Conservation (phyloP, 2,113 vertebrate species). For the Rhipidura dahli region DNA sequence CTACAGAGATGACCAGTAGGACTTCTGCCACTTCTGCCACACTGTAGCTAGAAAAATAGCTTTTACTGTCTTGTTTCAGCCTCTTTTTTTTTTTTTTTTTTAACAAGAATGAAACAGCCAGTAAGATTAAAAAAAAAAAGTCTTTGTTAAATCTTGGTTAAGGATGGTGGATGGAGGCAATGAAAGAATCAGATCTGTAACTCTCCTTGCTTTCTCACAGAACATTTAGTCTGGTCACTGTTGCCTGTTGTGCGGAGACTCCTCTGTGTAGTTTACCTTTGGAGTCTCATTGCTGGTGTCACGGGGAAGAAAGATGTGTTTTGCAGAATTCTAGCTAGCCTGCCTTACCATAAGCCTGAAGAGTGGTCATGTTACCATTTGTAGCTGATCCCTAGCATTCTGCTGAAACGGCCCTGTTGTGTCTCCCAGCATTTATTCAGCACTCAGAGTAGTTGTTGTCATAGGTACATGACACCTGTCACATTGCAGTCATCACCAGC, state of each 20-base stretch:
- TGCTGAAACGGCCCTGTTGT: not conserved
- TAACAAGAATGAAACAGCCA: not conserved
- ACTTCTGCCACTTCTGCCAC: not conserved
- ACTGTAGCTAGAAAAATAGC: not conserved
- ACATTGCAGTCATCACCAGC: not conserved
- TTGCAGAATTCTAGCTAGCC: not conserved
- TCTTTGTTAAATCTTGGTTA: not conserved
- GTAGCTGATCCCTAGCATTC: not conserved
- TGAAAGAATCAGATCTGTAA: not conserved
- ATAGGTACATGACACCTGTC: not conserved
- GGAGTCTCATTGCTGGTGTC: not conserved
- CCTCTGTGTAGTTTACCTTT: not conserved
- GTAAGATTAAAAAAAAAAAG: not conserved
- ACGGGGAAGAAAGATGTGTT: not conserved
- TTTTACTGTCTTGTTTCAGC: not conserved
- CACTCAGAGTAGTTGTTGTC: rapidly evolving
- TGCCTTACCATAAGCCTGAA: not conserved
- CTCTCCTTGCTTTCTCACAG: not conserved
- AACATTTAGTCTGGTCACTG: no score
- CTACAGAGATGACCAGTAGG: not conserved
- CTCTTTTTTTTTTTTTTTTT: not conserved
- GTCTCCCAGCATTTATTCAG: not conserved
- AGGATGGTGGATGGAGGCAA: no score
- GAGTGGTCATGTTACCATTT: not conserved
- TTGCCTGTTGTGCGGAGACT: not conserved